Conservation (phyloP, 1,140 invertebrate species). For the Drosophila watanabei region DNA sequence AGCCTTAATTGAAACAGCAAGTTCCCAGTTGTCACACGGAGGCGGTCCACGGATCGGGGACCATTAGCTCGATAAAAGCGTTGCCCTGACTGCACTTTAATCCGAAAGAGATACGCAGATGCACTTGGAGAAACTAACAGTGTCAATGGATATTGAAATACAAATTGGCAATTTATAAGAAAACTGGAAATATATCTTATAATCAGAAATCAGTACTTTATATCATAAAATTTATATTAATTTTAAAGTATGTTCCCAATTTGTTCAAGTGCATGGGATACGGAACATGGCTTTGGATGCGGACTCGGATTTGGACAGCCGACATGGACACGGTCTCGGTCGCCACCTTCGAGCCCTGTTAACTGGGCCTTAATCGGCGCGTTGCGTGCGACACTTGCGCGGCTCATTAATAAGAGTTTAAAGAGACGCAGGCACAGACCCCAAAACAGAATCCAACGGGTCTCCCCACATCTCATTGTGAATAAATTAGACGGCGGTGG, state of each 20-base stretch:
- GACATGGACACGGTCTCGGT: slow-evolving; percentile 46
- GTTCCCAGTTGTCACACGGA: slow-evolving; percentile 50
- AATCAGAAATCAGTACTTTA: not conserved
- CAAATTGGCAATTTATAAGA: too few relatives aligned
- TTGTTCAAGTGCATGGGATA: slow-evolving; percentile 24
- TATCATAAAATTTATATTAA: not conserved
- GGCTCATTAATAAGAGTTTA: slow-evolving; percentile 82
- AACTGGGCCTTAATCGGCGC: slow-evolving; percentile 81
- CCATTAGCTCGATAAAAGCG: slow-evolving; percentile 77
- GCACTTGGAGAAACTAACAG: not conserved
- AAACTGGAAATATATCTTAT: too few relatives aligned
- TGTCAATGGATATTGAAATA: too few relatives aligned
- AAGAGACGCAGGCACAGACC: slow-evolving; percentile 29
- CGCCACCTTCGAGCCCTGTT: slow-evolving; percentile 67
- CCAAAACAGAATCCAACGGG: slow-evolving; percentile 19
- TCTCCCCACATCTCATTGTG: slow-evolving; percentile 63
- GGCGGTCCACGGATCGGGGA: slow-evolving; percentile 36
- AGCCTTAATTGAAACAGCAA: slow-evolving; percentile 71
- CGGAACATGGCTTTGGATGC: slow-evolving; percentile 17
- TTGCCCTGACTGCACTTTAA: slow-evolving; percentile 61
- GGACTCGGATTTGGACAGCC: slow-evolving; percentile 27
- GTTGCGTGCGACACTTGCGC: slow-evolving; percentile 81
- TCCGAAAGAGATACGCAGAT: slow-evolving; percentile 18
- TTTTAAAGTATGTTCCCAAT: not conserved
- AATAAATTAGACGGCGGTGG: slow-evolving; percentile 82